These are phyloP conservation scores for Brachypodius melanocephalos DNA, from an alignment of 2,113 vertebrate species.

Conservation along the genomic window DNA sequence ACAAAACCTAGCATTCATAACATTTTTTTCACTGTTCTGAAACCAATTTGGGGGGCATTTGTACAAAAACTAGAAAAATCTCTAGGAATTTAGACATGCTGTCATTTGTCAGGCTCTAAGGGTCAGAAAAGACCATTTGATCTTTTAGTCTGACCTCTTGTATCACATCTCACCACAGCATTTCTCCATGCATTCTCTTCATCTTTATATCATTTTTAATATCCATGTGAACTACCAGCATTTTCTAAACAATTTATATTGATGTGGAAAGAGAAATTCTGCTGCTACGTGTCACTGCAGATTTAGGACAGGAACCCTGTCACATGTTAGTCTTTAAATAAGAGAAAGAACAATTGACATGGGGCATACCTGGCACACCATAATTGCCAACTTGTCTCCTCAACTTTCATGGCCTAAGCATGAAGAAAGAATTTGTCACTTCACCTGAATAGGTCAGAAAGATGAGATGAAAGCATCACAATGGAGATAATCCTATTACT, in stretches of 20 bases:
- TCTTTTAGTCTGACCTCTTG: neutral
- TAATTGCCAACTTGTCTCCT: neutral
- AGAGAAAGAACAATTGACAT: neutral
- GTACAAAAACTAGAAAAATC: neutral
- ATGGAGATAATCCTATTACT: constrained; percentile 57
- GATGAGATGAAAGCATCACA: constrained; percentile 66
- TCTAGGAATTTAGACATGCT: neutral
- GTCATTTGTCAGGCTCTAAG: neutral
- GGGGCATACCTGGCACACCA: neutral
- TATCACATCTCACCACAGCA: neutral
- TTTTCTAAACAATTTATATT: neutral
- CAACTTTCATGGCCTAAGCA: constrained; percentile 55
- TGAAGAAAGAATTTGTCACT: constrained; percentile 58
- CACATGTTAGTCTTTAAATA: constrained; percentile 31
- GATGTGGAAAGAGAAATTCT: neutral
- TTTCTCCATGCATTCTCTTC: neutral
- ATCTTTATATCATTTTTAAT: neutral
- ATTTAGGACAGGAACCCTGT: neutral
- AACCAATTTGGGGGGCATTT: rapidly evolving
- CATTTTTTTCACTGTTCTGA: neutral
- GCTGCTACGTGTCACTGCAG: neutral
- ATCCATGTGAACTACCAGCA: neutral
- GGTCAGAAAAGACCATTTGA: neutral
- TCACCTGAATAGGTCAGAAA: constrained; percentile 58
- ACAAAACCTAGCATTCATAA: neutral